These are phyloP conservation scores for Esox lucius DNA, from an alignment of 2,797 vertebrate genomes.

Conservation along the genomic window DNA sequence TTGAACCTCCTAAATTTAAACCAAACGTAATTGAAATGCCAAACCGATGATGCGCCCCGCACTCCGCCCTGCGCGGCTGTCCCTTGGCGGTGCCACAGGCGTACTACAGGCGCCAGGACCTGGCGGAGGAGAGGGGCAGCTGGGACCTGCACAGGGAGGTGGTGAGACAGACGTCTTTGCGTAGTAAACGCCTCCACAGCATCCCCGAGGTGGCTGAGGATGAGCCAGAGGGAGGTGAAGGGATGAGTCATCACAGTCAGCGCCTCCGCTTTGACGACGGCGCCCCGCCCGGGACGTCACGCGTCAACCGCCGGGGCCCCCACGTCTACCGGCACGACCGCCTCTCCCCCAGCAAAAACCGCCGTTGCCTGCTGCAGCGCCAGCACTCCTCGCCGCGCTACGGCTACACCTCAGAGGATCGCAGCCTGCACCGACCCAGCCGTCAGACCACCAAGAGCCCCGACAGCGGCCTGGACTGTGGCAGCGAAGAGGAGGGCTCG, in stretches of 20 bases:
- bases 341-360: conserved; percentile 59
- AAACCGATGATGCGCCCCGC: conserved; percentile 34
- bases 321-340: conserved; percentile 61
- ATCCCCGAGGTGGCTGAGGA: conserved; percentile 97
- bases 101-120: conserved; percentile 81
- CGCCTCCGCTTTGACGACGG: conserved; percentile 68
- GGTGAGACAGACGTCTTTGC: conserved; percentile 83
- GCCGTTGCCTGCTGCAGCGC: conserved; percentile 66
- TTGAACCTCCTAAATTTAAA: conserved; percentile 60
- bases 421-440: conserved; percentile 66
- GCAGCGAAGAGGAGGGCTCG: conserved; percentile 90
- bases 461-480: conserved; percentile 94
- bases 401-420: conserved; percentile 69
- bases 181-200: conserved; percentile 92
- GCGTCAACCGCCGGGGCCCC: conserved; percentile 55
- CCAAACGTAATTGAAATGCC: conserved; percentile 54
- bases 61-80: conserved; percentile 17
- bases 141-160: conserved; percentile 87
- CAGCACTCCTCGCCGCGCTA: conserved; percentile 74
- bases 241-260: conserved; percentile 70
- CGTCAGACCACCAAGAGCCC: conserved; percentile 86
- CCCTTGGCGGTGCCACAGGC: conserved; percentile 71
- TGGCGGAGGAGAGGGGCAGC: conserved; percentile 79
- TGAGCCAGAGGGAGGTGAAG: conserved; percentile 77
- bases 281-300: conserved; percentile 59